phyloP scores from a whole-genome alignment of 2,797 vertebrate species.

The Lepus townsendii region DNA sequence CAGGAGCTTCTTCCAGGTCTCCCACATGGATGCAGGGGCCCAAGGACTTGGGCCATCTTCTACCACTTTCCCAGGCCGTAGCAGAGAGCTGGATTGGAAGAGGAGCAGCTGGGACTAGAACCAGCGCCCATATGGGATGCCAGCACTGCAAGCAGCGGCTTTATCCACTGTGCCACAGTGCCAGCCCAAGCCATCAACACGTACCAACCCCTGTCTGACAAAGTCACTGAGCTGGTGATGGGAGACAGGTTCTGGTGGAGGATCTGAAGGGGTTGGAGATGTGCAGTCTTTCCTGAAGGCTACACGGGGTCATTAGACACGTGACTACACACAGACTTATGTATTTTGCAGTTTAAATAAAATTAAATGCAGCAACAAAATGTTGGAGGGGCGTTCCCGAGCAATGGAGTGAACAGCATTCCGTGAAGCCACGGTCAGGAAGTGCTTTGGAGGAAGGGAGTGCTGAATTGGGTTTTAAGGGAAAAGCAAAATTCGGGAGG shows the following conservation, averaged over 20 bases:
- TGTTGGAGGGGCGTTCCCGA: not conserved
- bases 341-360: slow-evolving; percentile 43
- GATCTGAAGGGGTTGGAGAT: not conserved
- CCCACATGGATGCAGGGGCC: too few relatives aligned
- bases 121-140: too few relatives aligned
- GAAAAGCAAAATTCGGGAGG: not conserved
- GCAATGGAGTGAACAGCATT: not conserved
- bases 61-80: too few relatives aligned
- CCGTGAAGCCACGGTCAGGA: not conserved
- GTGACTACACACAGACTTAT: not conserved
- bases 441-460: slow-evolving; percentile 2
- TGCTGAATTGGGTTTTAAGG: not conserved
- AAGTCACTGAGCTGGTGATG: not conserved
- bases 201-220: not conserved
- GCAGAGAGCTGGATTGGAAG: too few relatives aligned
- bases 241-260: not conserved
- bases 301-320: not conserved
- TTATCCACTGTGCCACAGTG: too few relatives aligned
- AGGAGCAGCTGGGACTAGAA: too few relatives aligned
- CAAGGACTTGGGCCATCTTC: too few relatives aligned
- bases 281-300: slow-evolving; percentile 21
- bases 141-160: too few relatives aligned
- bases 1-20: too few relatives aligned
- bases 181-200: not conserved
- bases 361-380: slow-evolving; percentile 27